These are phyloP conservation scores for Patiria pectinifera DNA, from an alignment of 53 echinoderm and acorn worm species.

Conservation along the genomic window DNA sequence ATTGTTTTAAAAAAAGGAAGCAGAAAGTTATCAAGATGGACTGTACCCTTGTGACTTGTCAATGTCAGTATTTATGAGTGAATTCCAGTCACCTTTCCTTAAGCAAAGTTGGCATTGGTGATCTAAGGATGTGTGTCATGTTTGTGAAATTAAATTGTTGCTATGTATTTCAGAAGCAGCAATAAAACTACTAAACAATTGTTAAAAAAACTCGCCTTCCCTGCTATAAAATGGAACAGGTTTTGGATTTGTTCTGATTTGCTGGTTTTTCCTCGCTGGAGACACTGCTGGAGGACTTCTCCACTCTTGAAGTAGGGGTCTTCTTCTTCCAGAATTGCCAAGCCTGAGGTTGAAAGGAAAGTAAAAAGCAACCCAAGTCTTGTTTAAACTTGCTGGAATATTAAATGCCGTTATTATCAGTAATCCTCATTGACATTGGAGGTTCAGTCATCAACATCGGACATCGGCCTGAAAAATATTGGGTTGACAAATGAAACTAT, in stretches of 20 bases:
- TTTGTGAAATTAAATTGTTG: not conserved
- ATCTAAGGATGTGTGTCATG: not conserved
- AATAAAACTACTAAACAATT: not conserved
- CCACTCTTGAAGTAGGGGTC: slow-evolving; percentile 23
- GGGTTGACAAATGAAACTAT: too few relatives aligned
- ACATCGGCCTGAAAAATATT: too few relatives aligned
- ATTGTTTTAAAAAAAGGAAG: too few relatives aligned
- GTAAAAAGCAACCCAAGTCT: not conserved
- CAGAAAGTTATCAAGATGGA: too few relatives aligned
- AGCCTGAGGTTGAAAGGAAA: slow-evolving; percentile 39
- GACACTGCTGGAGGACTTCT: slow-evolving; percentile 35
- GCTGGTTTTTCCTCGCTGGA: slow-evolving; percentile 45
- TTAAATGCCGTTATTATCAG: not conserved
- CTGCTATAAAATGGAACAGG: slow-evolving; percentile 73
- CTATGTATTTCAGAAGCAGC: too few relatives aligned
- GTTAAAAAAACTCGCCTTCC: not conserved
- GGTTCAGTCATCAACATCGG: too few relatives aligned
- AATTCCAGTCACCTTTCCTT: too few relatives aligned
- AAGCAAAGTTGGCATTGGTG: too few relatives aligned
- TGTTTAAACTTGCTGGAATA: not conserved
- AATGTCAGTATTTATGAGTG: too few relatives aligned
- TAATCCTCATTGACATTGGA: not conserved
- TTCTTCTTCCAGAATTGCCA: slow-evolving; percentile 96
- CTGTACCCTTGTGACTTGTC: too few relatives aligned
- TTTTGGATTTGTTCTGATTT: slow-evolving; percentile 71